Base-by-base conservation (phyloP, 2,888 invertebrate genomes). In the Malthinus flaveolus region DNA sequence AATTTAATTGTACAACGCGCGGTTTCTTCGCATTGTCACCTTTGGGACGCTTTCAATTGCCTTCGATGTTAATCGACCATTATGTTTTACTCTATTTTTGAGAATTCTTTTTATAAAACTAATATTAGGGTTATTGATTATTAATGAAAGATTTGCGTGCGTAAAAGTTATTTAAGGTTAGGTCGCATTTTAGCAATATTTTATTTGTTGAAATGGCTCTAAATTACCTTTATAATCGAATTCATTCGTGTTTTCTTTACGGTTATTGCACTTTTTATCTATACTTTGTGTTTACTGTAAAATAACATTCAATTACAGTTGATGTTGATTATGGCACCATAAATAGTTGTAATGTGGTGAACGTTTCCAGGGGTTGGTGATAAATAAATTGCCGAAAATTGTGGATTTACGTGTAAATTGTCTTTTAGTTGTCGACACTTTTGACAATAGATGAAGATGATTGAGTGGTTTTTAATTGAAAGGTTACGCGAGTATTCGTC, bases 161-260 rank as follows among this genome's bases (percentile, higher is more conserved):
- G 37, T 42, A 32, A 32, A 15, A 45, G 50, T 37, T 56, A 56
- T 56, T 56, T 56, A 56, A 56, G 50, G 49, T 50, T 50, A 49
- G 36, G 31, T 44, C 49, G 37, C 56, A 56, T 56, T 56, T 56
- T 56, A 50, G 50, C 50, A 36, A 46, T 50, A 56, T 56, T 56
- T 56, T 56, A 56, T 56, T 50, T 39, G 50, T 31, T 46, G 39
- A 46, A 54, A 54, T 46, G 54, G 48, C 32, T 48, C 54, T 54
- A 54, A 46, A 54, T 54, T 52, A 52, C 52, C 54, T 47, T 46
- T 32, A 54, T 54, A 46, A 54, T 54, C 37, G 23, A 47, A 48
- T 33, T 37, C 47, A 36, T 31, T 46, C 46, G 48, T 54, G 54
- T 54, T 47, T 52, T 54, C 37, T 46, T 54, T 54, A 45, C 52